phyloP scores from a whole-genome alignment of 2,797 vertebrate genomes.

The Peromyscus aztecus region DNA sequence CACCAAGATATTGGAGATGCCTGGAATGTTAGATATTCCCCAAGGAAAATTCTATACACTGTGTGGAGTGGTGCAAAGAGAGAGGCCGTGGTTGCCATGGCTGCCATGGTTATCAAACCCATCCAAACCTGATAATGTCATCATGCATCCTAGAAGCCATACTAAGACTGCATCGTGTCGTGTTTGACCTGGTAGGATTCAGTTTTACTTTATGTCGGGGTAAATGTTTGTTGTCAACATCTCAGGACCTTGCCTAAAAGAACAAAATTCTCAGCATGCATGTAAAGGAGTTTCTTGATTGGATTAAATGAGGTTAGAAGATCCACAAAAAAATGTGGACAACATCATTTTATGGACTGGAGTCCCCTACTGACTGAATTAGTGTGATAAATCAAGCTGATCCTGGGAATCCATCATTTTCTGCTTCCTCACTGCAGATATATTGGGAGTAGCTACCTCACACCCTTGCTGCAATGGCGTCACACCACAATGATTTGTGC shows the following conservation, averaged over 20 bases:
- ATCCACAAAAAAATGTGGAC: neutral
- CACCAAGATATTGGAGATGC: neutral
- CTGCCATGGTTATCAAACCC: neutral
- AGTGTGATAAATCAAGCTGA: neutral
- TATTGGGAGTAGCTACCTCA: neutral
- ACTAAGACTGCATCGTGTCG: no score
- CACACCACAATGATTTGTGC: neutral
- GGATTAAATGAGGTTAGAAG: neutral
- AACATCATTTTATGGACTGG: no score
- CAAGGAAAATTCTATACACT: neutral
- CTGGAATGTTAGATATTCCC: neutral
- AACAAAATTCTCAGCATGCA: neutral
- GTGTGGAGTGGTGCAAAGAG: neutral
- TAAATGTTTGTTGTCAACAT: no score
- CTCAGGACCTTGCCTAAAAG: neutral
- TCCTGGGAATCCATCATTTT: no score
- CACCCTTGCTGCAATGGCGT: neutral
- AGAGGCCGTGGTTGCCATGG: neutral
- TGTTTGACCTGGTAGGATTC: neutral
- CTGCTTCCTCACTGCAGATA: neutral
- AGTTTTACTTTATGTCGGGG: neutral
- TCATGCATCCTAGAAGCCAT: neutral
- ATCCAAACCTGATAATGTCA: neutral
- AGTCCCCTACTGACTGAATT: neutral
- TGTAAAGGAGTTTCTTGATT: no score